Evolutionary conservation across 2,888 invertebrate genomes (phyloP).

Genomic region (Leptopterna dolabrata): DNA sequence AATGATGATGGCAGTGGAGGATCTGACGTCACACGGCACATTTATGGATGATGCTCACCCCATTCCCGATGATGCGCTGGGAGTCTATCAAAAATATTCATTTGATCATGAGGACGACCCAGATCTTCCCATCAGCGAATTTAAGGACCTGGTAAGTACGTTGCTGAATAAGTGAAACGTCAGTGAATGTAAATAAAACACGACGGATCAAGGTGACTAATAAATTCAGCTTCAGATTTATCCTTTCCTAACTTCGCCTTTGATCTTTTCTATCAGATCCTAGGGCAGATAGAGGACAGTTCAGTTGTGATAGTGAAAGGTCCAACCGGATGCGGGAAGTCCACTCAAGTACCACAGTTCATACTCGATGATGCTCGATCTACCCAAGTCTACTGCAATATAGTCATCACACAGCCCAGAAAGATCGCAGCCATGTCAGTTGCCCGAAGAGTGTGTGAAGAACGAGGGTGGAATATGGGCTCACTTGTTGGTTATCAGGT

Average conservation of each 20-base stretch:
- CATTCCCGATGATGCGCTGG: background rate
- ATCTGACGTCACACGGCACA: background rate
- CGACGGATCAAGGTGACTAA: too few species aligned
- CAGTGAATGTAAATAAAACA: too few species aligned
- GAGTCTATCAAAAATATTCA: background rate
- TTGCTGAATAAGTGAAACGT: too few species aligned
- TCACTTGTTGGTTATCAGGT: slow-evolving; percentile 91
- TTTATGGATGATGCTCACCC: background rate
- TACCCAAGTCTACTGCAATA: slow-evolving; percentile 79
- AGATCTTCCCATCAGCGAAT: background rate
- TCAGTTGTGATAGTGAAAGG: slow-evolving; percentile 89
- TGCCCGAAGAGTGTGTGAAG: slow-evolving; percentile 84
- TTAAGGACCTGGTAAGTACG: background rate
- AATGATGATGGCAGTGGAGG: background rate
- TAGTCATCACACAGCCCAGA: slow-evolving; percentile 92
- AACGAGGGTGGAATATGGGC: slow-evolving; percentile 85
- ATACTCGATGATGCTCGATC: slow-evolving; percentile 83
- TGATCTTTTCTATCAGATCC: slow-evolving; percentile 70
- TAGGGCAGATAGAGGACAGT: slow-evolving; percentile 75
- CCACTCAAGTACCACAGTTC: slow-evolving; percentile 92
- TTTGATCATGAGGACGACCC: background rate
- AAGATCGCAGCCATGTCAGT: slow-evolving; percentile 93
- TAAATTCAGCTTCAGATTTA: too few species aligned
- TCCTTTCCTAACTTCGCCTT: too few species aligned
- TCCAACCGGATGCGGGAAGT: slow-evolving; percentile 95